phyloP scores from a whole-genome alignment of 1,140 invertebrate genomes.

The Calephelis virginiensis region DNA sequence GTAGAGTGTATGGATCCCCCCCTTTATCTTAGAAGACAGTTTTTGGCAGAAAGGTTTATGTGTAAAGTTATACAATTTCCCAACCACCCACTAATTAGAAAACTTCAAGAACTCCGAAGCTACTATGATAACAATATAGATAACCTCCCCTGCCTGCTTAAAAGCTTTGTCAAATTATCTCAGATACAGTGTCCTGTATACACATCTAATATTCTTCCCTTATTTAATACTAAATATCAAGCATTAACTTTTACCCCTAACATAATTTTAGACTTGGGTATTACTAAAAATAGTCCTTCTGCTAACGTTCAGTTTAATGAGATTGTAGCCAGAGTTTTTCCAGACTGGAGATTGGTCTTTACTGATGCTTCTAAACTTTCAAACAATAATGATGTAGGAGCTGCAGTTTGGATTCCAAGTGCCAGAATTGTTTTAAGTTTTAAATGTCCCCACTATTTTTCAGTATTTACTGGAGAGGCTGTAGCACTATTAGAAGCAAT shows the following conservation, averaged over 20 bases:
- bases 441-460: neutral
- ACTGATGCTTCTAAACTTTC: neutral
- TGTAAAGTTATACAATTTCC: too few relatives aligned
- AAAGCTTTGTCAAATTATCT: neutral
- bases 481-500: neutral
- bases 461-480: neutral
- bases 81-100: too few relatives aligned
- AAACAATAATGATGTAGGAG: neutral
- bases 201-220: neutral
- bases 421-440: neutral
- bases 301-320: neutral
- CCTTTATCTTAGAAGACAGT: too few relatives aligned
- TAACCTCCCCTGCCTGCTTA: too few relatives aligned
- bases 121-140: too few relatives aligned
- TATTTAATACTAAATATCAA: neutral
- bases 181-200: neutral
- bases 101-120: too few relatives aligned
- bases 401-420: neutral
- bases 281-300: neutral
- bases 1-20: too few relatives aligned
- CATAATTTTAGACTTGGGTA: neutral
- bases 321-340: neutral
- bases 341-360: neutral
- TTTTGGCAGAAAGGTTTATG: too few relatives aligned
- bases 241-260: neutral